A percentile compares a stretch with the other conserved stretches of the same genome.
Conservation (phyloP, 2,888 invertebrate genomes). For the Physocephala rufipes region DNA sequence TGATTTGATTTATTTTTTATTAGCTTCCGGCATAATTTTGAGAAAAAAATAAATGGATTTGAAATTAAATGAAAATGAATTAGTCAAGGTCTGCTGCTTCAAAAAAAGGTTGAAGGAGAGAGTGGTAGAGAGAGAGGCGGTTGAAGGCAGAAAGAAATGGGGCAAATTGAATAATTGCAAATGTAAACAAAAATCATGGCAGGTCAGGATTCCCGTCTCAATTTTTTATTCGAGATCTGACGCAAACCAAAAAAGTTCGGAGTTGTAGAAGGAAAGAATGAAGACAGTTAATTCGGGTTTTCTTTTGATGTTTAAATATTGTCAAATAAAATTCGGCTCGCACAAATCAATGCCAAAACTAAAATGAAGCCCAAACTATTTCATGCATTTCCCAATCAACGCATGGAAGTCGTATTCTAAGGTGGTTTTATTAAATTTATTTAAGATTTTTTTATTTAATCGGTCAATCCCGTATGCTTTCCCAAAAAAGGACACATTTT, state of each 20-base stretch:
- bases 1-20: conserved; percentile 28
- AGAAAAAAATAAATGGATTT: conserved; percentile 35
- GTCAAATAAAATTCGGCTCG: too few species aligned
- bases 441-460: too few species aligned
- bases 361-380: too few species aligned
- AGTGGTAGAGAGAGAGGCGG: neutral
- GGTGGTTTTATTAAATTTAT: too few species aligned
- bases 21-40: conserved; percentile 39
- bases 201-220: neutral
- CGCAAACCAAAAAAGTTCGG: neutral
- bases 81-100: neutral
- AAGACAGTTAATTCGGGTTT: too few species aligned
- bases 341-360: too few species aligned
- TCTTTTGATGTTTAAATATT: too few species aligned
- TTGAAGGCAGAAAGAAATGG: neutral
- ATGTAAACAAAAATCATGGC: neutral
- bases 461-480: too few species aligned
- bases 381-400: too few species aligned
- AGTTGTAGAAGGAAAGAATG: too few species aligned
- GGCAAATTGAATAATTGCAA: neutral
- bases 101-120: neutral
- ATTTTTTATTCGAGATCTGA: neutral
- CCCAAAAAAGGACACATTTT: too few species aligned
- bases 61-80: neutral
- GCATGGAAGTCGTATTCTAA: too few species aligned